Base-by-base conservation (phyloP, 1,140 invertebrate species). In the Philotrypesis tridentata region DNA sequence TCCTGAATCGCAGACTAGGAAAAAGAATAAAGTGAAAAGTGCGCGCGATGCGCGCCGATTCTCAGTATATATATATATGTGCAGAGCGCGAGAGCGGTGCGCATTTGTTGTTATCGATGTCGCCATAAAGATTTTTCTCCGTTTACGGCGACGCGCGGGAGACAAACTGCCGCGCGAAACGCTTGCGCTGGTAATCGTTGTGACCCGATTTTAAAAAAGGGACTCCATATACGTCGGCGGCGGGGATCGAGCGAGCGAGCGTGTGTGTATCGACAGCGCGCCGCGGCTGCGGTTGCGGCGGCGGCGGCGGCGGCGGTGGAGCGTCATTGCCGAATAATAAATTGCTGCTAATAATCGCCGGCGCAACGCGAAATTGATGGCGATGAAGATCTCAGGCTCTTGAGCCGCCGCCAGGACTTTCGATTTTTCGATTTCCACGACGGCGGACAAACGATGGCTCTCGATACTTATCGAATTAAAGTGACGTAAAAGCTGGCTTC, bases 171-270 rank as follows among this genome's bases (percentile, higher is more conserved):
- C 60, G 79, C 63, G 31, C 73, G 31, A 55, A 55, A 72, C 68
- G 23, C 40, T 72, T 79, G 43, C 48, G 23, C 14, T 14, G 17
- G 79, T 80, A 80, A 73, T 80, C 48, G 79, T 31, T 55, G 14
- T 80, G 79, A 73, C 79, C 79, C 71, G 79, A 74, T 80, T 80
- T 80, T 31, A 73, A 65, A 80, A 73, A 65, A 74, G 79, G 70
- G 70, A 63, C 48, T 4, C 79, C 70, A 80, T 80, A 74, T 80
- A 80, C 55, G 79, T 72, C 33, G 27, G 78, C n/a, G 61, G 29
- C n/a, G n/a, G 48, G 75, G 17, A 37, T n/a, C n/a, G n/a, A n/a
- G n/a, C n/a, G n/a, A n/a, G n/a, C n/a, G n/a, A n/a, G n/a, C n/a
- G n/a, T n/a, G n/a, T n/a, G n/a, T n/a, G 25, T 60, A 78, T 68